These are phyloP conservation scores for Drosophila borealis DNA, from an alignment of 2,888 invertebrate species.

Conservation along the genomic window DNA sequence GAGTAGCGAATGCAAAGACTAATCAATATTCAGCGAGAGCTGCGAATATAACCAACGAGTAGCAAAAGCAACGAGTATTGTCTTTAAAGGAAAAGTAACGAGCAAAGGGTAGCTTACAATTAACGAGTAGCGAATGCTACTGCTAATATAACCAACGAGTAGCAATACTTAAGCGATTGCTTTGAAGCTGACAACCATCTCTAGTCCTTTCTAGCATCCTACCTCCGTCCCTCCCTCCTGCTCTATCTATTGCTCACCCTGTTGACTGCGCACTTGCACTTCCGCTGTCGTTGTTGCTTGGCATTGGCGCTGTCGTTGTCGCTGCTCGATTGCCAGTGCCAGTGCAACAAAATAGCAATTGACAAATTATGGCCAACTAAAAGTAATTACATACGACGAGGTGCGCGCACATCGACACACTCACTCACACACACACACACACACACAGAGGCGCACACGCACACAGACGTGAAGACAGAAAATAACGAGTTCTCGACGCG, in stretches of 20 bases:
- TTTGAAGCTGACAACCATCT: background rate
- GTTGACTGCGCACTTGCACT: conserved; percentile 69
- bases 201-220: background rate
- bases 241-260: background rate
- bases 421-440: conserved; percentile 18
- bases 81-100: background rate
- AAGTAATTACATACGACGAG: conserved; percentile 73
- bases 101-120: background rate
- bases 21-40: too few species aligned
- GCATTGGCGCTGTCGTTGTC: conserved; percentile 25
- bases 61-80: background rate
- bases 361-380: conserved; percentile 79
- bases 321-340: conserved; percentile 44
- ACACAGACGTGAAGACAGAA: conserved; percentile 23
- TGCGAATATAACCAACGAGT: background rate
- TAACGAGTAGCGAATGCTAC: background rate
- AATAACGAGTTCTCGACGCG: conserved; percentile 76
- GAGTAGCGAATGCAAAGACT: too few species aligned
- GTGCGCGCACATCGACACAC: conserved; percentile 27
- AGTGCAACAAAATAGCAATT: conserved; percentile 77
- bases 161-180: background rate
- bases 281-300: conserved; percentile 46
- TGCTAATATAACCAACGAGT: background rate
- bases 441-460: background rate
- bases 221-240: background rate